Percentiles rank a stretch among this genome's conserved stretches.
Evolutionary conservation across 2,888 invertebrate genomes (phyloP).

Genomic region (Tillus elongatus): DNA sequence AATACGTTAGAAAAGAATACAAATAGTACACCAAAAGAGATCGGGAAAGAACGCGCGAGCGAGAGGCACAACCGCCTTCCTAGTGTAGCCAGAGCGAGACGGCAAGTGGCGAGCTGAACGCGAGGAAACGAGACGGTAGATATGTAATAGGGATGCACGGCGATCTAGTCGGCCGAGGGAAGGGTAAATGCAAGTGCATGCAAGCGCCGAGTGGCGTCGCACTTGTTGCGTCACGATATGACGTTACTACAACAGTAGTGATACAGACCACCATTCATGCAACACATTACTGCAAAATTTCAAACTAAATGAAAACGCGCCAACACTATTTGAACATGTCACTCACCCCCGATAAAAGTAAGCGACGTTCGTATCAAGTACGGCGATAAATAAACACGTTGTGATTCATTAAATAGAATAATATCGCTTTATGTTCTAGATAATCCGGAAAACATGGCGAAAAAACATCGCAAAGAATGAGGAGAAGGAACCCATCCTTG

Average conservation of each 20-base stretch:
- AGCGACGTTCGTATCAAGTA: no score
- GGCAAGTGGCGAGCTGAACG: no score
- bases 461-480: conserved; percentile 23
- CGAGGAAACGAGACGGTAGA: conserved; percentile 29
- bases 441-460: conserved; percentile 23
- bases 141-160: conserved; percentile 33
- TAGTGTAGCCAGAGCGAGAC: conserved; percentile 10
- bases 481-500: no score
- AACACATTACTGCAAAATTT: conserved; percentile 34
- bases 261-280: conserved; percentile 37
- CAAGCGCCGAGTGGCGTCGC: conserved; percentile 44
- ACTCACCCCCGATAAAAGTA: no score
- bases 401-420: no score
- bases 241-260: conserved; percentile 38
- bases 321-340: no score
- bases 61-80: conserved; percentile 15
- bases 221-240: conserved; percentile 45
- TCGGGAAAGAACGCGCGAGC: conserved; percentile 23
- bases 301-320: conserved; percentile 26
- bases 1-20: conserved; percentile 40
- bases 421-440: not conserved
- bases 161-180: conserved; percentile 26
- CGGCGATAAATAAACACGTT: no score
- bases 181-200: conserved; percentile 41
- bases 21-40: conserved; percentile 32